Evolutionary conservation across 2,797 vertebrate genomes (phyloP), one percentile per base, ranked within the genome.

Genomic region (Columba guinea): DNA sequence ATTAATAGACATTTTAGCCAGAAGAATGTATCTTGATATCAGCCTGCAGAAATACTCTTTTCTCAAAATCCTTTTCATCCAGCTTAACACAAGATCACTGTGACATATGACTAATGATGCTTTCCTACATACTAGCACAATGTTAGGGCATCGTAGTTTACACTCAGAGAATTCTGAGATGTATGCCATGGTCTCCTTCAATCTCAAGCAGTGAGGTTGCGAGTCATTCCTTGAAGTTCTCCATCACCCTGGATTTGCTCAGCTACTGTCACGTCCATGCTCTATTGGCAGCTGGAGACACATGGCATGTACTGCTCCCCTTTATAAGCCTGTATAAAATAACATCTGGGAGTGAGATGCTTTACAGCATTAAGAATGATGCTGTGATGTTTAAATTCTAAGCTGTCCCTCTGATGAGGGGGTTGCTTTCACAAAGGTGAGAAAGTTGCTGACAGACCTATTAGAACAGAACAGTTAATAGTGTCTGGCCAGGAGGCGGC

Each of bases 241-340:
- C 35, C 27, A 46, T 59, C 68, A 35, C 11, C 30, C 41, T 4
- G 11, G 23, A 3, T 46, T 44, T 52, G 37, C 68, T 69, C 0
- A 0, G 30, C 55, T 64, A 1, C 1, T 28, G 55, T 39, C 37
- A 9, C 0, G 0, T n/a, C 23, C 30, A 39, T 52, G 55, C 26
- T 60, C 2, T 34, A 2, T 2, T 15, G 48, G 63, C 68, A 83
- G 51, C 83, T 39, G 56, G 35, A 80, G 60, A 44, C 23, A 13
- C 17, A 59, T 3, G 44, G 23, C 78, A 51, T 2, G 9, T 6
- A 1, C 7, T 30, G 22, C 55, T 91, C n/a, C 37, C 24, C 41
- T 75, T 32, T 9, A 22, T 6, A 20, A 1, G 0, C 30, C 7
- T 34, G 7, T 27, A 35, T 2, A 30, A 56, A 27, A 65, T 19